Evolutionary conservation across 2,113 vertebrate species (phyloP), one percentile per base, ranked within the genome.

Genomic region (Hydropotes inermis): DNA sequence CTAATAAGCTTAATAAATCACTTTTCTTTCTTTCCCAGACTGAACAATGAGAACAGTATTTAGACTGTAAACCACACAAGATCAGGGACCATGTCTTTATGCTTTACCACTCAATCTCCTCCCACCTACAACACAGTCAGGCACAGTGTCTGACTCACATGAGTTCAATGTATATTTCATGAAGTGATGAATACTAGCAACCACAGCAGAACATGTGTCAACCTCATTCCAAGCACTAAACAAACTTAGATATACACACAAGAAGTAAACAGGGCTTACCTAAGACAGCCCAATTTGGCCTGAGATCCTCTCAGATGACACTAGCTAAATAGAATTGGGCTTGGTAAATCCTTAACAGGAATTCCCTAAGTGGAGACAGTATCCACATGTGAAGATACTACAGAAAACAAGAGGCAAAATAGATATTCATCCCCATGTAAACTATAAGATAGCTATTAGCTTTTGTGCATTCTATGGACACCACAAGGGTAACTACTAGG

Each of bases 11-110:
- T 97, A 95, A 96, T 33, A 93, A 96, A 15, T 50, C 54, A 95
- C 19, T 87, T 96, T 97, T 82, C 50, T 96, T 95, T 96, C 78
- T 83, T 91, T 91, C 33, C n/a, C 57, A 97, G 84, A 93, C 25
- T 81, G 45, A 96, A 83, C 87, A 86, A n/a, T 47, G 45, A 58
- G 43, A 94, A 94, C 6, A 97, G 10, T 55, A 78, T 90, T 98
- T 85, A 87, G n/a, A 50, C 11, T 82, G 27, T 47, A 92, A 97
- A 92, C 43, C 82, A 55, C 12, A 58, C 12, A 19, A 94, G 23
- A 54, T 55, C 17, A 87, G 10, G 27, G 45, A 30, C 33, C 16
- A 54, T 54, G 58, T 83, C 84, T 97, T 30, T 90, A 91, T 54
- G 83, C 47, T 27, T 82, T 52, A 78, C 50, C 94, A 30, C 87